Conservation (phyloP, 2,113 vertebrate species). For the Ailuropoda melanoleuca region DNA sequence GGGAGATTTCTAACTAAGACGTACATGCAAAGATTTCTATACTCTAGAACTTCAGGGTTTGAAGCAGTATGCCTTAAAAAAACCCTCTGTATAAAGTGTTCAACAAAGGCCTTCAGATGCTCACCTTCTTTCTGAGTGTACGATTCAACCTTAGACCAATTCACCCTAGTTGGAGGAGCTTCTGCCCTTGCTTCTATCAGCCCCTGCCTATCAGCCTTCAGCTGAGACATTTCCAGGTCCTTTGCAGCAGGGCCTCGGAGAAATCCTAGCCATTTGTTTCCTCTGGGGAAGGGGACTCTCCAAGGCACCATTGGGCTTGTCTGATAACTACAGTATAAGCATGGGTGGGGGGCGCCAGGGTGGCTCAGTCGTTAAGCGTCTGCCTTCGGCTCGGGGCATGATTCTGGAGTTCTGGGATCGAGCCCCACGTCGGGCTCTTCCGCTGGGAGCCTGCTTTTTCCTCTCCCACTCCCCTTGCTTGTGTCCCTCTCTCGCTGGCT, state of each 20-base stretch:
- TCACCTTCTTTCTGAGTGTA: neutral
- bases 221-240: neutral
- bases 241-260: neutral
- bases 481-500: too few relatives aligned
- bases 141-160: neutral
- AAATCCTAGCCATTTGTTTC: neutral
- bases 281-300: neutral
- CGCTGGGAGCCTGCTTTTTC: too few relatives aligned
- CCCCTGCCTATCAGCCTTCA: neutral
- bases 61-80: neutral
- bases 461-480: too few relatives aligned
- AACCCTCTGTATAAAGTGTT: neutral
- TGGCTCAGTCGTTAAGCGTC: too few relatives aligned
- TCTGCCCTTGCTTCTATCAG: neutral
- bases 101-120: neutral
- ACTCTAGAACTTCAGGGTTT: neutral
- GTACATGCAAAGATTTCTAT: neutral
- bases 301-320: neutral
- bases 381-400: too few relatives aligned
- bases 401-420: too few relatives aligned
- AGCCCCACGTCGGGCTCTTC: too few relatives aligned
- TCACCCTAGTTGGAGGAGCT: neutral
- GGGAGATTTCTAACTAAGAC: neutral
- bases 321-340: neutral
- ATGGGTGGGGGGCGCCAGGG: too few relatives aligned